A percentile compares a stretch with the other conserved stretches of the same genome.
Conservation (phyloP, 2,888 invertebrate genomes). For the Raillietiella orientalis region DNA sequence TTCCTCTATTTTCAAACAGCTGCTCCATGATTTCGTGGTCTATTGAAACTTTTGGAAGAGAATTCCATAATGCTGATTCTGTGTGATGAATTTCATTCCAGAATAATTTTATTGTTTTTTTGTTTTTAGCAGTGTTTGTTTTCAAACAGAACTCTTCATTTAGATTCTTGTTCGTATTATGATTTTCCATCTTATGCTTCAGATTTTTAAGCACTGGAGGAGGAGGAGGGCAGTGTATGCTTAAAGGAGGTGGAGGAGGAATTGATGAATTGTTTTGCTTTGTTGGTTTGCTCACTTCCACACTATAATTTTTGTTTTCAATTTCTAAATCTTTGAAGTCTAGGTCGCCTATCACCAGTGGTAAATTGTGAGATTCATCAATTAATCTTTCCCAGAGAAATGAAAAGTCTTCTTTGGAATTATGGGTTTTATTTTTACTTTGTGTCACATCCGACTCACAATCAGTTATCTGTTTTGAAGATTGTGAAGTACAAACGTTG, state of each 20-base stretch:
- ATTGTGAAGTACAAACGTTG: too few species aligned
- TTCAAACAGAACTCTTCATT: background rate
- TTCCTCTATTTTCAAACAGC: slow-evolving; percentile 81
- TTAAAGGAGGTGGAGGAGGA: slow-evolving; percentile 17
- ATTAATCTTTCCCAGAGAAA: slow-evolving; percentile 18
- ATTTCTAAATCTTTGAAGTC: slow-evolving; percentile 78
- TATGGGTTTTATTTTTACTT: too few species aligned
- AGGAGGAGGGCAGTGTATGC: slow-evolving; percentile 9
- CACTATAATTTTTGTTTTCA: slow-evolving; percentile 34
- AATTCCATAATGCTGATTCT: slow-evolving; percentile 45
- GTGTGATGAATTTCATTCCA: slow-evolving; percentile 44
- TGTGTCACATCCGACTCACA: too few species aligned
- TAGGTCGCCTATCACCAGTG: slow-evolving; percentile 56
- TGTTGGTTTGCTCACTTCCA: background rate
- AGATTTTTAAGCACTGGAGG: slow-evolving; percentile 4
- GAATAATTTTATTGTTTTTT: slow-evolving; percentile 87
- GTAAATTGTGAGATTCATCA: slow-evolving; percentile 9
- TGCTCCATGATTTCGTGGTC: slow-evolving; percentile 81
- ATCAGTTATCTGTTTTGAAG: too few species aligned
- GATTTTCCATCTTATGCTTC: slow-evolving; percentile 10
- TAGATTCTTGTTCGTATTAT: background rate
- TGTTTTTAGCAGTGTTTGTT: slow-evolving; percentile 24
- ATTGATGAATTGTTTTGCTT: slow-evolving; percentile 7
- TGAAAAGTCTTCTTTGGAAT: too few species aligned
- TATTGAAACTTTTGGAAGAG: slow-evolving; percentile 42